Base-by-base conservation (phyloP, 2,797 vertebrate genomes). In the Monodelphis domestica region DNA sequence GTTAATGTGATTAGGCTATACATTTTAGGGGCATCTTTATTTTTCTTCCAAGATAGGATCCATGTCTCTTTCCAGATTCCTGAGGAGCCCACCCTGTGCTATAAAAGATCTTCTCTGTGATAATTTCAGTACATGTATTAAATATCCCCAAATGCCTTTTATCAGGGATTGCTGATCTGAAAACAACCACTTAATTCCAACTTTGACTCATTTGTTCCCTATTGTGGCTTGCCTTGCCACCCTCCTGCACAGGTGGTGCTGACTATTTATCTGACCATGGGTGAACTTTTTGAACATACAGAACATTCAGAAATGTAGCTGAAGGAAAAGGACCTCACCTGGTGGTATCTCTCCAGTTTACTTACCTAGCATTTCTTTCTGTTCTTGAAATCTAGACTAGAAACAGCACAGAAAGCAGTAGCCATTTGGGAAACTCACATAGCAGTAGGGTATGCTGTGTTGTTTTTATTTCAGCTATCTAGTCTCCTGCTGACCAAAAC, bases 21-120 rank as follows among this genome's bases (percentile, higher is more conserved):
- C 91, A 93, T 96, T 93, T 91, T 24, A 89, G 29, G 52, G 5
- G 14, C 91, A 90, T 93, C 56, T 94, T 94, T 88, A 88, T 95
- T 92, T 90, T 56, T 50, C 84, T 63, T 91, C 29, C 94, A 52
- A 93, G 7, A 50, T 91, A 94, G 59, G 33, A 11, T 7, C 24
- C 11, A 1, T 92, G 45, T 56, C 21, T 54, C 89, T 94, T 94
- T 53, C 96, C 45, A 94, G 54, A 52, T 70, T 91, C 56, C 92
- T 55, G 78, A 53, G 45, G 89, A 92, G 54, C 54, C 53, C 5
- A 78, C 38, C 28, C 14, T 51, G 57, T 93, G 38, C 87, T 91
- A 50, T 88, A 54, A 94, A 92, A 94, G 63, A 63, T 94, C 56
- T 12, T 87, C 90, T 89, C 56, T 90, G 6, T 63, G 70, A 53